Evolutionary conservation across 2,888 invertebrate genomes (phyloP), one percentile per base, ranked within the genome.

Genomic region (Augiades crinisus): DNA sequence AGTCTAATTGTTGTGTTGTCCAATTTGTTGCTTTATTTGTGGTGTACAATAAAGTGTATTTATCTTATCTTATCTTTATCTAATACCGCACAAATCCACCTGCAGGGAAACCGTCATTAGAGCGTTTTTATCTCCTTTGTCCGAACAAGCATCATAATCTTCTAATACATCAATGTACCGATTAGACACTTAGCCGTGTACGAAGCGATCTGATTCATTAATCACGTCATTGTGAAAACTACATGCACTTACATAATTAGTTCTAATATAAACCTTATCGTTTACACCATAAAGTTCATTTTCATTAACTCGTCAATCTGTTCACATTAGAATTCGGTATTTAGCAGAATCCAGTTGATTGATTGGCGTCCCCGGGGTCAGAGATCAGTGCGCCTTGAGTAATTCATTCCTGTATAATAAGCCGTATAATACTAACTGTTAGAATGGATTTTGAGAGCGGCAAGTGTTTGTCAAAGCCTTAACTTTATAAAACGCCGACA

Each of bases 301-400:
- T 61, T 77, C 13, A 60, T 45, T 30, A 54, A 54, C 8, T 6
- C 10, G 34, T 43, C 47, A 30, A 14, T 16, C 3, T 33, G 44
- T 30, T 17, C 58, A 63, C 68, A 68, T 70, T 66, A 68, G 69
- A 72, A 72, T 69, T 68, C 64, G 67, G 74, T 75, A 70, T 79
- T 82, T 77, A 79, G 76, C 58, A 56, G 78, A 80, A 79, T 83
- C 77, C 72, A 61, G 66, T 72, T 85, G 87, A 86, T 87, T 78
- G 87, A 86, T 85, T 72, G 82, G 75, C 74, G 71, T 62, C 68
- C 72, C 66, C 66, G 62, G 68, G 81, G 78, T 80, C 78, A 73
- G 75, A 75, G 83, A 84, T 83, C 84, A 79, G 60, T 68, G 67
- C 65, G 71, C 65, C 16, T 51, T 14, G 37, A 73, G 76, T 81